Evolutionary conservation across 2,888 invertebrate species (phyloP).

Genomic region (Eupithecia inturbata): DNA sequence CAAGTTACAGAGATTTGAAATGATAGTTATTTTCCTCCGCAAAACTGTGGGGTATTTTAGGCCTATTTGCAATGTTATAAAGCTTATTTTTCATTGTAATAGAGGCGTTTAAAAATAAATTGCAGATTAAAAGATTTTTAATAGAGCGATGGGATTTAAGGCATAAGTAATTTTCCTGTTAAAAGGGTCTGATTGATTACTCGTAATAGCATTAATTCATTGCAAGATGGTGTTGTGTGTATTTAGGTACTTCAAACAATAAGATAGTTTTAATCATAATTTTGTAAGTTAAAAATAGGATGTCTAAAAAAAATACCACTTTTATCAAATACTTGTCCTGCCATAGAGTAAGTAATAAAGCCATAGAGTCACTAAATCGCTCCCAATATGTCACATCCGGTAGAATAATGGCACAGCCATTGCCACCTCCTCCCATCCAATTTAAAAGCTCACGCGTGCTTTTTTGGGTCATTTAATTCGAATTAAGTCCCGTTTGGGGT

Average conservation of each 20-base stretch:
- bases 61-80: conserved; percentile 31
- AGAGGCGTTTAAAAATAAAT: background rate
- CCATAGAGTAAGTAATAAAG: conserved; percentile 1
- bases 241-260: background rate
- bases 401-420: conserved; percentile 20
- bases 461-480: conserved; percentile 57
- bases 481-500: conserved; percentile 57
- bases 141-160: background rate
- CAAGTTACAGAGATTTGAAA: conserved; percentile 73
- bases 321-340: background rate
- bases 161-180: background rate
- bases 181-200: background rate
- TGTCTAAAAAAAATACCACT: too few relatives aligned
- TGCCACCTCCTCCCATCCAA: conserved; percentile 37
- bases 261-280: too few relatives aligned
- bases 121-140: conserved; percentile 7
- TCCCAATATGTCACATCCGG: conserved; percentile 17
- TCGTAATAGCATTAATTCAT: background rate
- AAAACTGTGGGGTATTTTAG: conserved; percentile 39
- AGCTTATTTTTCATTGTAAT: background rate
- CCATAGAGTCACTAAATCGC: conserved; percentile 1
- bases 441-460: conserved; percentile 44
- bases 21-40: conserved; percentile 58
- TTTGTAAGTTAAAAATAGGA: too few relatives aligned
- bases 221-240: background rate